Percentiles rank a stretch among this genome's conserved stretches.
Evolutionary conservation across 2,797 vertebrate genomes (phyloP).

Genomic region (Silurus aristotelis): DNA sequence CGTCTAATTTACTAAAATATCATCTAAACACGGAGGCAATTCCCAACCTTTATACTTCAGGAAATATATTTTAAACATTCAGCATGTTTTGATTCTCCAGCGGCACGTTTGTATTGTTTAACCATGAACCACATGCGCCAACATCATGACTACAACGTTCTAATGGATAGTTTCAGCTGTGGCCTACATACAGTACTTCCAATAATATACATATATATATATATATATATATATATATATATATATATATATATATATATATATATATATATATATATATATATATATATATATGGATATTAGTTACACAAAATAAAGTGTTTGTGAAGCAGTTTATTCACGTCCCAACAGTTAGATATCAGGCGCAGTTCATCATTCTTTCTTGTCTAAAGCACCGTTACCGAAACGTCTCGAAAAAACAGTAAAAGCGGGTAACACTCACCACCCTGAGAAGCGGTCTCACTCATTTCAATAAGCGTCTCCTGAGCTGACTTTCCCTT

Average conservation of each 20-base stretch:
- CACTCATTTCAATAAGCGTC: slow-evolving; percentile 77
- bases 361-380: neutral
- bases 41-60: neutral
- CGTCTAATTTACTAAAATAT: neutral
- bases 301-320: neutral
- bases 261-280: neutral
- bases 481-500: slow-evolving; percentile 64
- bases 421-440: slow-evolving; percentile 5
- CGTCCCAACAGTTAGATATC: neutral
- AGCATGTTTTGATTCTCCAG: neutral
- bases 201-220: neutral
- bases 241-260: neutral
- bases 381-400: neutral
- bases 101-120: neutral
- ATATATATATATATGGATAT: neutral
- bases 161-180: neutral
- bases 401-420: neutral
- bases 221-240: too few species aligned
- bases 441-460: slow-evolving; percentile 62
- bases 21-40: too few species aligned
- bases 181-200: neutral
- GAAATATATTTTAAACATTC: neutral
- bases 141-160: neutral
- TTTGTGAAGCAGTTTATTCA: neutral
- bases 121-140: neutral